Conservation (phyloP, 2,113 vertebrate genomes). For the Toxostoma redivivum region DNA sequence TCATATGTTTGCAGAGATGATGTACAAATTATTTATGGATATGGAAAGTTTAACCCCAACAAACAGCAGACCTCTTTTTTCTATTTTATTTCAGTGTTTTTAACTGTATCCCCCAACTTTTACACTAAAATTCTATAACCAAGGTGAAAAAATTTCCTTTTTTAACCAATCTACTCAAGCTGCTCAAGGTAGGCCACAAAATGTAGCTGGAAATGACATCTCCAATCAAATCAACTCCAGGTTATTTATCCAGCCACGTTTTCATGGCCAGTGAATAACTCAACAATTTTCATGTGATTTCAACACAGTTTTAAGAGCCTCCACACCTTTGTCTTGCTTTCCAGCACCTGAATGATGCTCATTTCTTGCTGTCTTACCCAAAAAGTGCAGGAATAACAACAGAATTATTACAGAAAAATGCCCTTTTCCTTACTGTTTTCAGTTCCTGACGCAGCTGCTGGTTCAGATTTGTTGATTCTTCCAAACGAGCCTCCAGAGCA, state of each 20-base stretch:
- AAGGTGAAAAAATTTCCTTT: not conserved
- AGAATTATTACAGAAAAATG: not conserved
- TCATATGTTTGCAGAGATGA: not conserved
- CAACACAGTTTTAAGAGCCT: not conserved
- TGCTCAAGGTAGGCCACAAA: not conserved
- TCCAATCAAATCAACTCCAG: not conserved
- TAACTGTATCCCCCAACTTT: not conserved
- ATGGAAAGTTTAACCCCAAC: not conserved
- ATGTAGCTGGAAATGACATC: not conserved
- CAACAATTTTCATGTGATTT: not conserved
- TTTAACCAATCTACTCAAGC: not conserved
- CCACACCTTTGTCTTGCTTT: not conserved
- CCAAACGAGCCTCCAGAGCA: conserved; percentile 93
- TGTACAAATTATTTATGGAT: not conserved
- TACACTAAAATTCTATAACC: not conserved
- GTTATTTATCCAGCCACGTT: not conserved
- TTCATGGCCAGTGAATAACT: not conserved
- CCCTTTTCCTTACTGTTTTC: conserved; percentile 83
- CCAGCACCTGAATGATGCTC: not conserved
- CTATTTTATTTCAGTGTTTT: not conserved
- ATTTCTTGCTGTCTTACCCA: not conserved
- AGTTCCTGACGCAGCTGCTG: conserved; percentile 97
- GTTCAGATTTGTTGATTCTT: conserved; percentile 97
- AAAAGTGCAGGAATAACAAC: not conserved
- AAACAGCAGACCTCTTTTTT: not conserved